Evolutionary conservation across 2,888 invertebrate genomes (phyloP).

Genomic region (Polietes domitor): DNA sequence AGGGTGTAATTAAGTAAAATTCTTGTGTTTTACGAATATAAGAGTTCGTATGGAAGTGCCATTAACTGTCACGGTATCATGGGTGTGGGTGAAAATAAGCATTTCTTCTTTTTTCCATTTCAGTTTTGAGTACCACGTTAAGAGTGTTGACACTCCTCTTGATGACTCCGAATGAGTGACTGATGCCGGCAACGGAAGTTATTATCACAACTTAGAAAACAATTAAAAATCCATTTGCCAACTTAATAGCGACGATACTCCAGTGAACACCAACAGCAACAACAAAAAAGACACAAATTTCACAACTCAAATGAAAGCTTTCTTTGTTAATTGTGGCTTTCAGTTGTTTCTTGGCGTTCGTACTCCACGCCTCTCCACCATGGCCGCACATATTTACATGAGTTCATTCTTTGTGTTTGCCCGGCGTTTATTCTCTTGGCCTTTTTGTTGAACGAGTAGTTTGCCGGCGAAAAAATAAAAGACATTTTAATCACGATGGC

Average conservation of each 20-base stretch:
- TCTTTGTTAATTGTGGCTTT: conserved; percentile 44
- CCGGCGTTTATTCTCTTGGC: conserved; percentile 2
- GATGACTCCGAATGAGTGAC: not conserved
- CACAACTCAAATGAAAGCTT: conserved; percentile 32
- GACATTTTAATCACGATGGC: conserved; percentile 37
- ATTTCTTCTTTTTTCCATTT: not conserved
- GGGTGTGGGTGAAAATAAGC: conserved; percentile 30
- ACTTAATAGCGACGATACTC: conserved; percentile 43
- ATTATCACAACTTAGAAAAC: conserved; percentile 64
- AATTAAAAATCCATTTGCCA: conserved; percentile 68
- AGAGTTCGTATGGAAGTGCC: no score
- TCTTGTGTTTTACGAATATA: no score
- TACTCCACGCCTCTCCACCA: not conserved
- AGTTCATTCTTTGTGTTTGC: not conserved
- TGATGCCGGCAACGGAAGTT: conserved; percentile 50
- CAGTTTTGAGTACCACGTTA: not conserved
- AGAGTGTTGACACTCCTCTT: conserved; percentile 29
- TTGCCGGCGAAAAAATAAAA: conserved; percentile 10
- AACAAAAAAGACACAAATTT: conserved; percentile 42
- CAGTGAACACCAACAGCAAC: not conserved
- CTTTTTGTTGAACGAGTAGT: not conserved
- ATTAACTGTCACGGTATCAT: not conserved
- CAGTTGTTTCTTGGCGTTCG: conserved; percentile 25
- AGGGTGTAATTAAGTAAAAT: not conserved
- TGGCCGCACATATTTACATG: not conserved